Base-by-base conservation (phyloP, 2,797 vertebrate species). In the Ficedula albicollis region DNA sequence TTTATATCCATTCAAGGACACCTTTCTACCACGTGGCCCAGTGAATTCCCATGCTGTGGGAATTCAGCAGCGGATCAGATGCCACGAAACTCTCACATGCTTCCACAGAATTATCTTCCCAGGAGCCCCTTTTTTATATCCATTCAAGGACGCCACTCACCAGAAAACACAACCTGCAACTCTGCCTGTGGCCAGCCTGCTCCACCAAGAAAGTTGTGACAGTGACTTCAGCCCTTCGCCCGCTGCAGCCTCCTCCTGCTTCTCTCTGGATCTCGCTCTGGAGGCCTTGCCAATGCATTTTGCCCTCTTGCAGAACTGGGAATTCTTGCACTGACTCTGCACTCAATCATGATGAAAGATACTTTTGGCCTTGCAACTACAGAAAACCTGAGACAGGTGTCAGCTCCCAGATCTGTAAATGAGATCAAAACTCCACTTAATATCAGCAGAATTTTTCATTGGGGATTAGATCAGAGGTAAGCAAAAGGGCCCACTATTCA, bases 201-300 rank as follows among this genome's bases (percentile, higher is more conserved):
- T 81, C 48, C 36, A 30, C 41, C 48, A 34, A 82, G 79, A 34
- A 59, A 73, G 46, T 2, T 60, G 59, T 46, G 41, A 30, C 39
- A 1, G 1, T 49, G 59, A 21, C 18, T 84, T 60, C 8, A 9
- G 39, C 19, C n/a, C 55, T 69, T 41, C 3, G 8, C 11, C 32
- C 8, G 10, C 73, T 34, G 36, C 41, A 44, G 41, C 10, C 52
- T 27, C 52, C 13, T 30, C 19, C 38, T 1, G 10, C 55, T 43
- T 4, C 0, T 10, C 46, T 36, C 48, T 2, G 16, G 10, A 7
- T 1, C n/a, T 25, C 0, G 0, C 27, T 2, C 2, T 1, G 1
- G 11, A 43, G 22, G 30, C 11, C 9, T 20, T 25, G 60, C 2
- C 3, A 10, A 3, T n/a, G 11, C 19, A 3, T 36, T 76, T 32